Evolutionary conservation across 2,888 invertebrate species (phyloP).

Genomic region (Conops quadrifasciatus): DNA sequence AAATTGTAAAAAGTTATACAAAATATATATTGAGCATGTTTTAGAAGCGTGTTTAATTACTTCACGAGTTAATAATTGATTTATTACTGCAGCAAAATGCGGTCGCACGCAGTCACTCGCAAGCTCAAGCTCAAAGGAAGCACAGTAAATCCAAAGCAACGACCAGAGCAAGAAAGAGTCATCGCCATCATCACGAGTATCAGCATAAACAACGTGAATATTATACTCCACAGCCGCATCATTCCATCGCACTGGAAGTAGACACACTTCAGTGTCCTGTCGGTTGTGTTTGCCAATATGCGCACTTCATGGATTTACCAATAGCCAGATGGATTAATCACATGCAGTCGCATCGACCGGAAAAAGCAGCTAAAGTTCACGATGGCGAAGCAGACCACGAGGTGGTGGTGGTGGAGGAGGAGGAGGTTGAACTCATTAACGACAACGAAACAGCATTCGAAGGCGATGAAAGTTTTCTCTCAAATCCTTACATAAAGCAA

Average conservation of each 20-base stretch:
- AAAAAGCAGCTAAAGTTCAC: not conserved
- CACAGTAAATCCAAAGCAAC: not conserved
- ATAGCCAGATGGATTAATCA: conserved; percentile 67
- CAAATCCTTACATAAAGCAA: conserved; percentile 66
- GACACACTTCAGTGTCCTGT: conserved; percentile 65
- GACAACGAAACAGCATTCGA: conserved; percentile 60
- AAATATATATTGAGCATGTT: no score
- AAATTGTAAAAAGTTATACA: no score
- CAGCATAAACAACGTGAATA: conserved; percentile 26
- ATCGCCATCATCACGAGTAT: conserved; percentile 9
- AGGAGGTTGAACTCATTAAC: conserved; percentile 47
- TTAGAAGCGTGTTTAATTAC: not conserved
- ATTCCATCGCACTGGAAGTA: conserved; percentile 45
- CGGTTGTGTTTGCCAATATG: conserved; percentile 69
- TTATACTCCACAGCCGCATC: conserved; percentile 29
- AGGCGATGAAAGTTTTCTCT: conserved; percentile 61
- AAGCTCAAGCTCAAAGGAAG: not conserved
- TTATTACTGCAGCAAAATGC: not conserved
- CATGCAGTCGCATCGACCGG: conserved; percentile 46
- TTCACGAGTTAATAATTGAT: not conserved
- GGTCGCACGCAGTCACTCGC: not conserved
- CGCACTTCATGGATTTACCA: conserved; percentile 68
- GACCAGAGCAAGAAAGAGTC: not conserved
- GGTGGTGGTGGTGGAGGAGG: conserved; percentile 26
- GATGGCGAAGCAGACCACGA: no score